Conservation (phyloP, 2,797 vertebrate species). For the Gadopsis marmoratus region DNA sequence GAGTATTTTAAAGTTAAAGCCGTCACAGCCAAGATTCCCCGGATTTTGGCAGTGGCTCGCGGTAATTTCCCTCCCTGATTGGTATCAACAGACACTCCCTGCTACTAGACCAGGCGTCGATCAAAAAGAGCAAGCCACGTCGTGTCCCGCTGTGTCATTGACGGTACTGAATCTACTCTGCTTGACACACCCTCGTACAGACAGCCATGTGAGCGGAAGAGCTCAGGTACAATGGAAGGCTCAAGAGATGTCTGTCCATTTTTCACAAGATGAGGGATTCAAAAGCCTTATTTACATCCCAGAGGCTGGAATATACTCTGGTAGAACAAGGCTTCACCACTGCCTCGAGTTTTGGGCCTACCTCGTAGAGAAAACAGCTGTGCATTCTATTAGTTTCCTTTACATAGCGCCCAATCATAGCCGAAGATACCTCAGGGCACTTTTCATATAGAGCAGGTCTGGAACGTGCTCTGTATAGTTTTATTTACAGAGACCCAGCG, state of each 20-base stretch:
- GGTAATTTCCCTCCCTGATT: conserved; percentile 50
- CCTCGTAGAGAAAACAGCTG: background rate
- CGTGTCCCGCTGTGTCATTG: conserved; percentile 45
- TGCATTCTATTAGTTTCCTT: background rate
- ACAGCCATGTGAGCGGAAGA: conserved; percentile 4
- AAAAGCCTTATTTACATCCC: background rate
- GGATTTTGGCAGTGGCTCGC: conserved; percentile 7
- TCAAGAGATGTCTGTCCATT: background rate
- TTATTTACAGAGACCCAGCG: no score
- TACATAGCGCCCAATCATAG: no score
- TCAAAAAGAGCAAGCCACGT: conserved; percentile 60
- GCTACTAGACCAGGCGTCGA: conserved; percentile 1
- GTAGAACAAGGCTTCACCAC: background rate
- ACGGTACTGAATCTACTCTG: conserved; percentile 1
- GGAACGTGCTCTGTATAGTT: no score
- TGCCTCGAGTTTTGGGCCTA: background rate
- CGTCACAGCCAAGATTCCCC: conserved; percentile 19
- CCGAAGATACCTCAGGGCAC: no score
- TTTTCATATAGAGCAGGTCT: no score
- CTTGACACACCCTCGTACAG: conserved; percentile 19
- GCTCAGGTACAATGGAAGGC: background rate
- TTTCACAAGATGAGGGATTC: background rate
- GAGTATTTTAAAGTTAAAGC: conserved; percentile 36
- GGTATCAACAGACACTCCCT: conserved; percentile 54
- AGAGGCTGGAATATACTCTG: background rate